Evolutionary conservation across 2,113 vertebrate species (phyloP), one percentile per base, ranked within the genome.

Genomic region (Microtus pennsylvanicus): DNA sequence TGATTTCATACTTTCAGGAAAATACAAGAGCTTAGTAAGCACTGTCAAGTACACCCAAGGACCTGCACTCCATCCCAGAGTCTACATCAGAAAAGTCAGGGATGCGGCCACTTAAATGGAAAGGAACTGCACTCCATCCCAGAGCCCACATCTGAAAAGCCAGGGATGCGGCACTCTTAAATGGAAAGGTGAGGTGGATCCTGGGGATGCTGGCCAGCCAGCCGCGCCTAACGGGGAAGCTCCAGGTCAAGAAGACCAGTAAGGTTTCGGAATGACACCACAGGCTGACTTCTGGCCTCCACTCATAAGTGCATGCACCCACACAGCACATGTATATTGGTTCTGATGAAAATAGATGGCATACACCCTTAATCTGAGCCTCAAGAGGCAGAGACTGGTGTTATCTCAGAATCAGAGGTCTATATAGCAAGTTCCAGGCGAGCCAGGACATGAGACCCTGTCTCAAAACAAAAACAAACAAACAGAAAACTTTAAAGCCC

Each of bases 1-100:
- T 65, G 75, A 97, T 72, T 92, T 95, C 87, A 83, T 50, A 24
- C 26, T 83, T 83, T 42, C 55, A 63, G 26, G n/a, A 61, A 63
- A 42, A 24, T 82, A n/a, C 33, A 81, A n/a, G 22, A 61, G 52
- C 72, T 83, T 26, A 28, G 22, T 38, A 63, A 61, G 22, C n/a
- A 83, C 55, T 63, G 55, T 63, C 26, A 45, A 30, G 30, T 85
- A 85, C 65, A 30, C 82, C 38, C 4, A 42, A 85, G 38, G 38
- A 19, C 35, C 13, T 83, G 22, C 5, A 24, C 21, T 63, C 58
- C 33, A 26, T 26, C 35, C n/a, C 52, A 82, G 52, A 61, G 13
- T 30, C 24, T 55, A 83, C 24, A 22, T 38, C 33, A 35, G 35
- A 38, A 81, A n/a, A 58, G 35, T 33, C 19, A 81, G 52, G 78